phyloP scores from a whole-genome alignment of 2,797 vertebrate genomes.

The Myotis vivesi region DNA sequence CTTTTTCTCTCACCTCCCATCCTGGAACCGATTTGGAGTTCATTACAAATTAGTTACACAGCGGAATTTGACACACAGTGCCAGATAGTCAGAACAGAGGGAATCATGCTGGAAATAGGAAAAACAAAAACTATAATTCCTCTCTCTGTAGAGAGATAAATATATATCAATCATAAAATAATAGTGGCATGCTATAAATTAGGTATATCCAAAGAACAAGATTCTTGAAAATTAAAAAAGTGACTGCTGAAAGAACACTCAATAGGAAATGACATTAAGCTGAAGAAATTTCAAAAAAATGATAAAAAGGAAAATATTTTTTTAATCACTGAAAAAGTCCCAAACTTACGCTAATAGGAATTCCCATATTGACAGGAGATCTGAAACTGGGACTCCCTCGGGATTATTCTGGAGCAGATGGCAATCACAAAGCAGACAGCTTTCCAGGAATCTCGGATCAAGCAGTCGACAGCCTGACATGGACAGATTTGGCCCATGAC shows the following conservation, averaged over 20 bases:
- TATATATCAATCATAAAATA: neutral
- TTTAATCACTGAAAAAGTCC: neutral
- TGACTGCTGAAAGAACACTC: neutral
- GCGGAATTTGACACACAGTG: neutral
- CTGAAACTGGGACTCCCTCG: neutral
- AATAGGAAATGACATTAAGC: neutral
- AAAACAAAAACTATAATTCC: neutral
- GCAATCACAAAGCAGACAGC: neutral
- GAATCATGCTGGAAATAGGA: neutral
- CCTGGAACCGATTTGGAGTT: neutral
- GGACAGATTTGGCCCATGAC: neutral
- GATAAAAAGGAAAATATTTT: neutral
- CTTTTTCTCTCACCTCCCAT: neutral
- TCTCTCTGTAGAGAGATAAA: neutral
- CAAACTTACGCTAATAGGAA: neutral
- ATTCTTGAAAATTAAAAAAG: neutral
- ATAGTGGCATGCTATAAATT: neutral
- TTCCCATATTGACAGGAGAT: neutral
- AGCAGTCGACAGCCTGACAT: neutral
- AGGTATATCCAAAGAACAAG: neutral
- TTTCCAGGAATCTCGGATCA: neutral
- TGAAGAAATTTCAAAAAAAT: neutral
- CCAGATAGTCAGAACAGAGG: neutral
- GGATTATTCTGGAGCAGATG: neutral
- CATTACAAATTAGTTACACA: neutral